Conservation (phyloP, 2,888 invertebrate species). For the Lymantria dispar region DNA sequence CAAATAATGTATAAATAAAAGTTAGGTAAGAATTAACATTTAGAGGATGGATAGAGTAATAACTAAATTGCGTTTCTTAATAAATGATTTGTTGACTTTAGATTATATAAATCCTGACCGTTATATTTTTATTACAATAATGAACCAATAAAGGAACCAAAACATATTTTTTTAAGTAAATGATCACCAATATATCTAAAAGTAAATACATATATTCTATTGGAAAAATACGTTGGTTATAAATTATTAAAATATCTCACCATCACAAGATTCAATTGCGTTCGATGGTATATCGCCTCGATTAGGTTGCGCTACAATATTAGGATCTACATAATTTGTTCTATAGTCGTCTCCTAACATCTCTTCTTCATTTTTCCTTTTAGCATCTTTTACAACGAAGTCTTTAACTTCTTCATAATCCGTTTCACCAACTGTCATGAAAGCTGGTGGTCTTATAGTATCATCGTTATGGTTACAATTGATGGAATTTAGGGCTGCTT, state of each 20-base stretch:
- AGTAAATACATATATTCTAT: no score
- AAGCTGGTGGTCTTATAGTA: slow-evolving; percentile 48
- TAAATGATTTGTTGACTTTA: no score
- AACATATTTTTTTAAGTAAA: no score
- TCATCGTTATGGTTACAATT: slow-evolving; percentile 61
- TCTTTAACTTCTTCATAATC: slow-evolving; percentile 68
- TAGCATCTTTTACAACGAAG: slow-evolving; percentile 58
- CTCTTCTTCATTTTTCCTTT: slow-evolving; percentile 58
- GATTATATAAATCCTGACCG: no score
- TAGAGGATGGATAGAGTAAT: no score
- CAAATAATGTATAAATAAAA: neutral
- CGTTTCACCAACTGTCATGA: slow-evolving; percentile 50
- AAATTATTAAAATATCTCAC: slow-evolving; percentile 38
- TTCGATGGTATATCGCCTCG: slow-evolving; percentile 71
- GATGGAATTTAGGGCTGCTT: slow-evolving; percentile 73
- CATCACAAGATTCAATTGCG: slow-evolving; percentile 73
- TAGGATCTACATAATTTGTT: slow-evolving; percentile 58
- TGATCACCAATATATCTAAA: no score
- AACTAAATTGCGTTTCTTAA: no score
- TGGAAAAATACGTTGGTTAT: no score
- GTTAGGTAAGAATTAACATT: no score
- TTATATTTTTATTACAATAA: no score
- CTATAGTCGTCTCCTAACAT: slow-evolving; percentile 73
- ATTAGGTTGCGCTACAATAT: slow-evolving; percentile 41
- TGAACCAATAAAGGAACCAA: no score